Evolutionary conservation across 2,113 vertebrate species (phyloP).

Genomic region (Dicerorhinus sumatrensis): DNA sequence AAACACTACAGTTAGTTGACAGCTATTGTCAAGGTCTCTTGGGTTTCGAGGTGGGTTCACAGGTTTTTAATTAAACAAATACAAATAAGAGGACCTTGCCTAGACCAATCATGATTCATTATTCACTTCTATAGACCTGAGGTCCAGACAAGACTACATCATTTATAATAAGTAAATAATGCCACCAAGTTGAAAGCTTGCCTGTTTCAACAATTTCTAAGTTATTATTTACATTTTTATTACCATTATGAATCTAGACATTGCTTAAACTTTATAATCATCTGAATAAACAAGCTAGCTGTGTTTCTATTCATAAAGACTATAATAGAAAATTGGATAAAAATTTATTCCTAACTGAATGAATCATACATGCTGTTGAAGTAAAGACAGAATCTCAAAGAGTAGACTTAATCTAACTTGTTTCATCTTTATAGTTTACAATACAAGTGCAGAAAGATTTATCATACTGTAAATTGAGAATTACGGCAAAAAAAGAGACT

Average conservation of each 20-base stretch:
- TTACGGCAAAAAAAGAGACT: neutral
- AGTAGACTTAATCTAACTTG: neutral
- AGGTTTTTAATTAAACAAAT: slow-evolving; percentile 32
- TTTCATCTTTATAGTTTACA: neutral
- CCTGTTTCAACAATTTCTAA: neutral
- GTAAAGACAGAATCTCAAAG: neutral
- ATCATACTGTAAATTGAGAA: neutral
- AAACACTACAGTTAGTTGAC: neutral
- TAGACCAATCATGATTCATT: neutral
- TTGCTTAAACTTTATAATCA: neutral
- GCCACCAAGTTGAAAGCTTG: neutral
- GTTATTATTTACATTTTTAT: neutral
- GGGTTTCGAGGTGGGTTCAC: neutral
- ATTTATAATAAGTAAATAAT: neutral
- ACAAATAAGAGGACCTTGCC: neutral
- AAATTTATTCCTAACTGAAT: slow-evolving; percentile 20
- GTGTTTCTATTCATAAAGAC: neutral
- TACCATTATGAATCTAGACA: neutral
- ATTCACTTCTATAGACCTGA: neutral
- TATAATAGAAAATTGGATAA: neutral
- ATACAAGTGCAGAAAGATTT: neutral
- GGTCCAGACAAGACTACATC: neutral
- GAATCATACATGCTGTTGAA: neutral
- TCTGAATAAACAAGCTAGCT: neutral
- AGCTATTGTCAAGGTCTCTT: neutral